phyloP scores from a whole-genome alignment of 2,113 vertebrate genomes.

The Illadopsis cleaveri region DNA sequence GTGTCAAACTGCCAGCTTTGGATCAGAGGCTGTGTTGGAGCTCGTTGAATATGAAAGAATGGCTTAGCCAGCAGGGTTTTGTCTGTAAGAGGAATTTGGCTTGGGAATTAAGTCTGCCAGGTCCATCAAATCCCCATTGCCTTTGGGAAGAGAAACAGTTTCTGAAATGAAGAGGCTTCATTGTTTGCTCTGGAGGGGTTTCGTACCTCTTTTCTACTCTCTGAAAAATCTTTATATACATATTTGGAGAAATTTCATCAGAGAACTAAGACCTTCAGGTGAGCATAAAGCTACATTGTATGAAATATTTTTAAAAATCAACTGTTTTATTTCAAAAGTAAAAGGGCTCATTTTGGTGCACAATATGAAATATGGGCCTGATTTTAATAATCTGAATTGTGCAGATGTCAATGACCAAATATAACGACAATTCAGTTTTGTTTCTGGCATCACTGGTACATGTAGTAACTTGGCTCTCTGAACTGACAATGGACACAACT shows the following conservation, averaged over 20 bases:
- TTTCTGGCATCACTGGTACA: background rate
- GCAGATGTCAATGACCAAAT: background rate
- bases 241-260: background rate
- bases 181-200: conserved; percentile 7
- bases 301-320: background rate
- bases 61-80: conserved; percentile 38
- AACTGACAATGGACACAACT: background rate
- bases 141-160: background rate
- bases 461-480: background rate
- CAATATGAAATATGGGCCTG: background rate
- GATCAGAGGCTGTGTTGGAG: conserved; percentile 22
- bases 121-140: conserved; percentile 17
- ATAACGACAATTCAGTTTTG: conserved; percentile 11
- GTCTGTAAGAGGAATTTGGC: conserved; percentile 33
- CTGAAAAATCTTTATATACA: background rate
- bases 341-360: background rate
- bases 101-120: conserved; percentile 48
- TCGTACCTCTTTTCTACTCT: background rate
- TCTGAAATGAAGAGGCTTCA: conserved; percentile 31
- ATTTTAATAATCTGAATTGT: background rate
- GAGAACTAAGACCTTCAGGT: background rate
- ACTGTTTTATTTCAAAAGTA: background rate
- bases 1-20: conserved; percentile 44
- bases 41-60: conserved; percentile 7
- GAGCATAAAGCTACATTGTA: background rate